Evolutionary conservation across 2,113 vertebrate genomes (phyloP).

Genomic region (Anser cygnoides): DNA sequence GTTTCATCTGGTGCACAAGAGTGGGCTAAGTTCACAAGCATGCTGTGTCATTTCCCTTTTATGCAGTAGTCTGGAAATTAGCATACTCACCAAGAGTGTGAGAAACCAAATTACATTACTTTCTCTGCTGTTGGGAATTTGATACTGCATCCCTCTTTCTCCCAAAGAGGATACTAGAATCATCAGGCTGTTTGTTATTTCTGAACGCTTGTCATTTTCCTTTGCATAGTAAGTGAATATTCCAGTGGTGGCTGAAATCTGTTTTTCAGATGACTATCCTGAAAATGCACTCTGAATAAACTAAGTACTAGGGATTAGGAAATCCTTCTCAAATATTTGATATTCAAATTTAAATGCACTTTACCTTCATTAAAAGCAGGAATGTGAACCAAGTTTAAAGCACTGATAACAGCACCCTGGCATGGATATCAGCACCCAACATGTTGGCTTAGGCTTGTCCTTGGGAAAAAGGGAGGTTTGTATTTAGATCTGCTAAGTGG

Average conservation of each 20-base stretch:
- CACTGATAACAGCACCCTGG: neutral
- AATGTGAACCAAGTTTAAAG: neutral
- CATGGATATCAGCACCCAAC: neutral
- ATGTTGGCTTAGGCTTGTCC: neutral
- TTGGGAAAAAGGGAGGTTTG: neutral
- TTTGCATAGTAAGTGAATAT: neutral
- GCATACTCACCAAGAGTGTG: neutral
- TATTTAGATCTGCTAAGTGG: neutral
- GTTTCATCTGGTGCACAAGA: neutral
- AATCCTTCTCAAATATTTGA: neutral
- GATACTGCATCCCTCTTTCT: neutral
- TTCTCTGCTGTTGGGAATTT: neutral
- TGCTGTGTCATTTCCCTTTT: neutral
- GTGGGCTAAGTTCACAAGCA: neutral
- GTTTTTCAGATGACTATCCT: neutral
- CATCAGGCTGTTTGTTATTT: neutral
- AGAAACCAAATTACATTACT: neutral
- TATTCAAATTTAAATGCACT: neutral
- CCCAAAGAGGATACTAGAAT: neutral
- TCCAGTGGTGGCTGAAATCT: neutral
- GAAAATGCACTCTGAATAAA: neutral
- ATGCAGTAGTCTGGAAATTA: neutral
- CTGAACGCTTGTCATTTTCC: neutral
- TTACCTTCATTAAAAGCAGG: neutral
- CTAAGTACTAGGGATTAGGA: neutral